A percentile compares a stretch with the other conserved stretches of the same genome.
Evolutionary conservation across 2,888 invertebrate genomes (phyloP).

Genomic region (Leuctra nigra): DNA sequence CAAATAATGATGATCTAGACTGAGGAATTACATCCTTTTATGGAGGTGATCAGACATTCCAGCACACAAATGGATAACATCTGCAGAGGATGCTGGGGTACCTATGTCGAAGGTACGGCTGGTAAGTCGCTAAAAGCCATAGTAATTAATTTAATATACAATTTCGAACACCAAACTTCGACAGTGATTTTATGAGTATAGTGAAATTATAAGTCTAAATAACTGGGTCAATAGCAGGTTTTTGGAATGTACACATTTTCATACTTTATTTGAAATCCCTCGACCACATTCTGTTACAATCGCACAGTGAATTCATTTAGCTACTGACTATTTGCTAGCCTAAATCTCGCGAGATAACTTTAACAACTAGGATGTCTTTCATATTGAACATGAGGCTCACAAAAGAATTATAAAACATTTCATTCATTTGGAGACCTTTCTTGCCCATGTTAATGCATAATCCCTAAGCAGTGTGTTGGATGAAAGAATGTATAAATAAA

Average conservation of each 20-base stretch:
- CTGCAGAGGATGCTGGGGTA: no score
- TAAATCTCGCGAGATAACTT: slow-evolving; percentile 8
- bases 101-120: background rate
- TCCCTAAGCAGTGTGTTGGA: background rate
- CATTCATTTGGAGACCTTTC: background rate
- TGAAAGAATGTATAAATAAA: slow-evolving; percentile 4
- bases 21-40: background rate
- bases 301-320: slow-evolving; percentile 22
- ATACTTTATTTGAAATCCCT: slow-evolving; percentile 19
- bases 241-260: slow-evolving; percentile 29
- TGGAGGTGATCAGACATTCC: background rate
- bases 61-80: no score
- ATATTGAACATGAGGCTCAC: background rate
- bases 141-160: background rate
- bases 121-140: background rate
- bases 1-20: background rate
- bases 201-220: slow-evolving; percentile 1
- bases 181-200: background rate
- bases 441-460: background rate
- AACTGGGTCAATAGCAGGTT: slow-evolving; percentile 21
- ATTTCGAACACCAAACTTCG: slow-evolving; percentile 1
- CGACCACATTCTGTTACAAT: slow-evolving; percentile 20
- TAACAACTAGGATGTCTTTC: slow-evolving; percentile 16
- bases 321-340: slow-evolving; percentile 13
- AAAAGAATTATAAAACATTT: slow-evolving; percentile 7